A percentile compares a stretch with the other conserved stretches of the same genome.
Conservation (phyloP, 2,888 invertebrate genomes). For the Laothoe populi region DNA sequence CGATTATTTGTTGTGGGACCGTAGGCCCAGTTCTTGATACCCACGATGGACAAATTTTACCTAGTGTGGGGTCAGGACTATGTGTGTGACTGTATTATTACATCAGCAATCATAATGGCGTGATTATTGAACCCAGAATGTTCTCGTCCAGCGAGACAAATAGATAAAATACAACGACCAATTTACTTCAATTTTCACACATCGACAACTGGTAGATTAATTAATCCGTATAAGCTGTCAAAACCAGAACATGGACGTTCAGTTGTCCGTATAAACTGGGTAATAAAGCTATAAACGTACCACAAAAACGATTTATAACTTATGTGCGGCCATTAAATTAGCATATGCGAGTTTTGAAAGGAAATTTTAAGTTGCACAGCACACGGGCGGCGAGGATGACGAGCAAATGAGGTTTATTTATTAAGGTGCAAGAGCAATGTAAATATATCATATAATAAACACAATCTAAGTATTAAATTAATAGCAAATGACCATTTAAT, state of each 20-base stretch:
- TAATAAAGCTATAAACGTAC: slow-evolving; percentile 64
- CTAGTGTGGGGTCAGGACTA: too few species aligned
- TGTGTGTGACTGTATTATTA: too few species aligned
- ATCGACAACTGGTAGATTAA: slow-evolving; percentile 20
- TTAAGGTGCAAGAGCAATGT: too few species aligned
- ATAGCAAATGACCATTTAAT: too few species aligned
- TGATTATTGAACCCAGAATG: background rate
- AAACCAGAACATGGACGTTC: slow-evolving; percentile 50
- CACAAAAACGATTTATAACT: slow-evolving; percentile 31
- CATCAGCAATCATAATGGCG: too few species aligned
- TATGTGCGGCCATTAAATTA: slow-evolving; percentile 43
- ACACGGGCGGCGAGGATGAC: background rate
- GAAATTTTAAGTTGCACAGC: slow-evolving; percentile 26
- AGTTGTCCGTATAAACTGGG: slow-evolving; percentile 41
- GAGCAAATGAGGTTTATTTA: too few species aligned
- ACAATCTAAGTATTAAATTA: too few species aligned
- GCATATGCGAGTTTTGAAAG: slow-evolving; percentile 39
- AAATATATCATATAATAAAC: too few species aligned
- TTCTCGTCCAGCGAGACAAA: background rate
- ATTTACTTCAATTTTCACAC: slow-evolving; percentile 17
- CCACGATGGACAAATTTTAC: too few species aligned
- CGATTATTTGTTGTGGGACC: too few species aligned
- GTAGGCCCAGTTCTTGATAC: too few species aligned
- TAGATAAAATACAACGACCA: background rate
- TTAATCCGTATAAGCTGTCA: slow-evolving; percentile 38